These are phyloP conservation scores for Eutrigla gurnardus DNA, from an alignment of 2,797 vertebrate species.

Conservation along the genomic window DNA sequence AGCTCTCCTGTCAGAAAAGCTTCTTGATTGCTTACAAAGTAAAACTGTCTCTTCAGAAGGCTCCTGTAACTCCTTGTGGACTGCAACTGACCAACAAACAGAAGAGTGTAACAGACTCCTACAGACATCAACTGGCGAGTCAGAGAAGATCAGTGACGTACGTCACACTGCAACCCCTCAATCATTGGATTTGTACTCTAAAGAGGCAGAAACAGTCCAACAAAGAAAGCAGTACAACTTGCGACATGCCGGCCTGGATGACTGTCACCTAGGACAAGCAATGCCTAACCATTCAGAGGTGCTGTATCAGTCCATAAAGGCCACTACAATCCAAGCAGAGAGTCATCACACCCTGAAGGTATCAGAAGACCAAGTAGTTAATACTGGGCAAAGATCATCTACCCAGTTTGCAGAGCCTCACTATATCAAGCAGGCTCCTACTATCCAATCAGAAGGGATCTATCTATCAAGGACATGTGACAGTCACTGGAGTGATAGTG, in stretches of 20 bases:
- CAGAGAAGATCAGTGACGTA: slow-evolving; percentile 32
- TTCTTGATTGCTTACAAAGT: slow-evolving; percentile 40
- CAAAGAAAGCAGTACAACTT: slow-evolving; percentile 16
- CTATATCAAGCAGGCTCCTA: slow-evolving; percentile 50
- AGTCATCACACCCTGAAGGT: slow-evolving; percentile 34
- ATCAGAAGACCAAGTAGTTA: slow-evolving; percentile 44
- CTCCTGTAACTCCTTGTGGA: slow-evolving; percentile 25
- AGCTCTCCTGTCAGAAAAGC: slow-evolving; percentile 42
- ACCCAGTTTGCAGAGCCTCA: slow-evolving; percentile 43
- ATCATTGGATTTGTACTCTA: slow-evolving; percentile 30
- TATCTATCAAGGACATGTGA: slow-evolving; percentile 74
- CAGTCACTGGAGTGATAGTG: slow-evolving; percentile 78
- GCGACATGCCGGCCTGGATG: slow-evolving; percentile 30
- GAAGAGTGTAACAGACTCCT: slow-evolving; percentile 27
- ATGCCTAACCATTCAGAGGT: slow-evolving; percentile 25
- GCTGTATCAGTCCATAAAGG: slow-evolving; percentile 27
- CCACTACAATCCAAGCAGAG: slow-evolving; percentile 44
- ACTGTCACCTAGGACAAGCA: slow-evolving; percentile 35
- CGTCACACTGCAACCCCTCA: slow-evolving; percentile 14
- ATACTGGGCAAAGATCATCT: slow-evolving; percentile 48
- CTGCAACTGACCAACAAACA: slow-evolving; percentile 49
- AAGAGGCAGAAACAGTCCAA: slow-evolving; percentile 45
- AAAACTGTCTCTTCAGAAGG: slow-evolving; percentile 29
- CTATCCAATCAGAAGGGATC: slow-evolving; percentile 71
- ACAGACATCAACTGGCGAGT: slow-evolving; percentile 24